Evolutionary conservation across 2,113 vertebrate genomes (phyloP), one percentile per base, ranked within the genome.

Genomic region (Gasterosteus aculeatus): DNA sequence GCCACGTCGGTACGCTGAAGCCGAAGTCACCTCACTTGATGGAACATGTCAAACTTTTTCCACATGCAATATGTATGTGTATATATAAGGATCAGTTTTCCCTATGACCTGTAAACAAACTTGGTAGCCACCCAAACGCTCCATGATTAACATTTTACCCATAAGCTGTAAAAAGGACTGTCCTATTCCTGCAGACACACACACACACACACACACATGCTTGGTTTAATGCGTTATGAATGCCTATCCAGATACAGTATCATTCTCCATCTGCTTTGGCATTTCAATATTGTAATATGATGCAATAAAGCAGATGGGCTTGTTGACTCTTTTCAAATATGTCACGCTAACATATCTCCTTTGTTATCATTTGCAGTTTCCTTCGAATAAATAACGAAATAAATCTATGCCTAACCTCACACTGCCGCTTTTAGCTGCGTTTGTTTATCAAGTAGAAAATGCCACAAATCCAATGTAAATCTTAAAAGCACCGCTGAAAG

Each of bases 301-400:
- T 38, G 22, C 15, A 61, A 53, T 72, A 41, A 62, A 54, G 16
- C 16, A 41, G 14, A 51, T 18, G 18, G 19, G 26, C 26, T 12
- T 26, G 39, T 38, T 57, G 41, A 65, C 39, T 74, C 33, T 53
- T 61, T 72, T 53, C 35, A 72, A 53, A 53, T 29, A 31, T 53
- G 46, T 53, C 15, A 42, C 15, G 7, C 42, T 63, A 41, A 18
- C 35, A 69, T 39, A 63, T 63, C 6, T 51, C 2, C 10, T 19
- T 22, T 60, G 10, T 35, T 44, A 3, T 58, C 16, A 9, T 19
- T 31, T 31, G 6, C 14, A 1, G n/a, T n/a, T 46, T 16, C 19
- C n/a, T 10, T 7, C 7, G 7, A 15, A 11, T 7, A 54, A 68
- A 71, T 10, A 26, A 26, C 22, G 1, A 26, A 26, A 26, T 26